Base-by-base conservation (phyloP, 1,140 invertebrate genomes). In the Ceratina japonica region DNA sequence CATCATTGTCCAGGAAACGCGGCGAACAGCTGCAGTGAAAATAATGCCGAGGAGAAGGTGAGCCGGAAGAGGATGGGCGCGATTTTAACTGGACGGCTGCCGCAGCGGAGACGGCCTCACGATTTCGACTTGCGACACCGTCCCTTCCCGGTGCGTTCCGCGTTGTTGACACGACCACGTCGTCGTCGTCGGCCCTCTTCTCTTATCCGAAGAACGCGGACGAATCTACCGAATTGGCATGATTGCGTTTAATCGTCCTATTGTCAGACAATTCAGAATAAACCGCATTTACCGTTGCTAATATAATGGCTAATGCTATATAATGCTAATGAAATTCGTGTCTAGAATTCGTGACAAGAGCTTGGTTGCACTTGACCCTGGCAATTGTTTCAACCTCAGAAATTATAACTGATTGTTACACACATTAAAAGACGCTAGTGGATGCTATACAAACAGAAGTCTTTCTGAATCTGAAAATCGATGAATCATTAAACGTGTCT, bases 31-130 rank as follows among this genome's bases (percentile, higher is more conserved):
- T 49, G 18, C 54, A 49, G 24, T 24, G 24, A 79, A 72, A 73
- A 59, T 13, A 52, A n/a, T 27, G 3, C 12, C 13, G 37, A 61
- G 18, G 44, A 77, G 27, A 73, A 79, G 52, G 56, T 24, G 56
- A 82, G 88, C 87, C 88, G 89, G 90, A 91, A 91, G 81, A 90
- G 90, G 90, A 91, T 91, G 87, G 89, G 89, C 87, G 86, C 84
- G 83, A 85, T 83, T 87, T 82, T 88, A 88, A 88, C 90, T 86
- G 88, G 68, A 62, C 20, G 65, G 52, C 12, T 62, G 56, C 8
- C 22, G 56, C 22, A 76, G 63, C 16, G n/a, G 65, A 75, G 61
- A 52, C 31, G 54, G 37, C 37, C 10, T 44, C 37, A 20, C 59
- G 51, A 31, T 18, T 64, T 24, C 24, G 70, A 24, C 59, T 44